Evolutionary conservation across 2,888 invertebrate species (phyloP).

Genomic region (Mechanitis mazaeus): DNA sequence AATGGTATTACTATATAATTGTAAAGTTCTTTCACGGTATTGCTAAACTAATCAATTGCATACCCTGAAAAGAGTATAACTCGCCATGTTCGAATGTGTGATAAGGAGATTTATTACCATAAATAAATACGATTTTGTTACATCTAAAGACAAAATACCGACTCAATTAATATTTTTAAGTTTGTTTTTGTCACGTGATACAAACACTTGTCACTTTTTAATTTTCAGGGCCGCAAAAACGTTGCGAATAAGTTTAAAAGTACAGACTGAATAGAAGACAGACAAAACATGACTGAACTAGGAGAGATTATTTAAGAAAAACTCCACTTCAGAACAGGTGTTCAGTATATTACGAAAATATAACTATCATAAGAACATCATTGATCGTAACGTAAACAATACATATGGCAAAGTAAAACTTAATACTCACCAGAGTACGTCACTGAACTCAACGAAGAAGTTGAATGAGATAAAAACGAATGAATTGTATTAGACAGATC

Average conservation of each 20-base stretch:
- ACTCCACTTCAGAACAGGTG: slow-evolving; percentile 12
- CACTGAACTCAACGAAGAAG: slow-evolving; percentile 24
- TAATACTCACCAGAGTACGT: slow-evolving; percentile 28
- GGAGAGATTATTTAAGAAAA: background rate
- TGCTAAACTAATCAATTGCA: too few relatives aligned
- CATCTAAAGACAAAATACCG: background rate
- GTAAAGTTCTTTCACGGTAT: too few relatives aligned
- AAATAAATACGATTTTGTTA: background rate
- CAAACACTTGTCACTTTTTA: slow-evolving; percentile 33
- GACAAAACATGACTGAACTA: background rate
- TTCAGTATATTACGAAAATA: slow-evolving; percentile 10
- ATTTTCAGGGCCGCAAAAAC: slow-evolving; percentile 43
- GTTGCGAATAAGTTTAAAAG: slow-evolving; percentile 26
- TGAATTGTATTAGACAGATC: slow-evolving; percentile 25
- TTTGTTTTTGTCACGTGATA: slow-evolving; percentile 51
- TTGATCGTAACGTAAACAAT: slow-evolving; percentile 7
- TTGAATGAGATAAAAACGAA: slow-evolving; percentile 23
- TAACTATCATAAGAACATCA: background rate
- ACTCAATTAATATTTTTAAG: too few relatives aligned
- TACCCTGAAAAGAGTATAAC: too few relatives aligned
- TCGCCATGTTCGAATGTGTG: too few relatives aligned
- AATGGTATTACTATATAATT: too few relatives aligned
- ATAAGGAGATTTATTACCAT: too few relatives aligned
- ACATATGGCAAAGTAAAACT: slow-evolving; percentile 4
- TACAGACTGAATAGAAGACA: background rate